A percentile compares a stretch with the other conserved stretches of the same genome.
Evolutionary conservation across 2,888 invertebrate species (phyloP).

Genomic region (Limenitis camilla): DNA sequence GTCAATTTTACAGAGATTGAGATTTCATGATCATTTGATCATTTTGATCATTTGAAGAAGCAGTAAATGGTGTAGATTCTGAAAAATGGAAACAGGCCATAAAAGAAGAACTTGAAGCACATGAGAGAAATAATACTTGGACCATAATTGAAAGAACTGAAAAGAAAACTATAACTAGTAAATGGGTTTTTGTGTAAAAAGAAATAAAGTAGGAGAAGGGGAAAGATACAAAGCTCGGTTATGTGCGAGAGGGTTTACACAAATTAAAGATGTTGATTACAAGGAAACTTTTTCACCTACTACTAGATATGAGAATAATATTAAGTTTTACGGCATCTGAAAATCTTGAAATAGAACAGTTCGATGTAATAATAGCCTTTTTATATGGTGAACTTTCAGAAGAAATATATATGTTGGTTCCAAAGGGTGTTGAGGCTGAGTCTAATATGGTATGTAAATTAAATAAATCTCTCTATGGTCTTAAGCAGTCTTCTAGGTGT

Average conservation of each 20-base stretch:
- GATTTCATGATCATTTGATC: too few relatives aligned
- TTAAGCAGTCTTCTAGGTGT: constrained; percentile 16
- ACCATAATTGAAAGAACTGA: background rate
- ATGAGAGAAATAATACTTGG: background rate
- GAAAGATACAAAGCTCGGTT: background rate
- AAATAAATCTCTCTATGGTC: constrained; percentile 15
- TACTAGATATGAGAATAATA: background rate
- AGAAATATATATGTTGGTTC: too few relatives aligned
- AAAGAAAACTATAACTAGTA: background rate
- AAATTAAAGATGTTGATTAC: background rate
- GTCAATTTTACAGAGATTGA: background rate
- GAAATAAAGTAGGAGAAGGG: background rate
- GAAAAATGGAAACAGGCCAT: constrained; percentile 5
- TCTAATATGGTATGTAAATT: constrained; percentile 9
- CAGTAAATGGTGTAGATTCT: background rate
- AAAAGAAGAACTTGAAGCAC: constrained; percentile 3
- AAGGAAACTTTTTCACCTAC: background rate
- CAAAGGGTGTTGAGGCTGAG: too few relatives aligned
- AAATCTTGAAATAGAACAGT: constrained; percentile 5
- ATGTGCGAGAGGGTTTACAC: background rate
- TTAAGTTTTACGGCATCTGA: background rate
- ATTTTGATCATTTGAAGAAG: constrained; percentile 3
- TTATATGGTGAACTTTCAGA: too few relatives aligned
- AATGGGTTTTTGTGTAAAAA: background rate
- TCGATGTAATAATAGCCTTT: constrained; percentile 14